These are phyloP conservation scores for Agonopterix arenella DNA, from an alignment of 2,888 invertebrate species.

Conservation along the genomic window DNA sequence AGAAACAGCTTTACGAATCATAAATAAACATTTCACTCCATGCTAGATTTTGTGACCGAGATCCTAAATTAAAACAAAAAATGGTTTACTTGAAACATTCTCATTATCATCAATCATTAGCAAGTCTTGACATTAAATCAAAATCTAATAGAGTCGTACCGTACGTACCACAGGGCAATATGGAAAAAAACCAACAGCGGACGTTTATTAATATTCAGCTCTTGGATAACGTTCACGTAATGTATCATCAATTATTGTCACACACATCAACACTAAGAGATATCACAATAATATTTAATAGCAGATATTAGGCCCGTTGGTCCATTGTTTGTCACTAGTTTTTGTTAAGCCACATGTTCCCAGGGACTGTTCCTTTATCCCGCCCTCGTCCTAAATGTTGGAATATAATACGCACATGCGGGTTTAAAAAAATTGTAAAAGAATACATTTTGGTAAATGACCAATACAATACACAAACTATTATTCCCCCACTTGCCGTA, in stretches of 20 bases:
- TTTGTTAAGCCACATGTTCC: conserved; percentile 52
- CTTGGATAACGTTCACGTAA: not conserved
- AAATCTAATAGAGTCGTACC: too few relatives aligned
- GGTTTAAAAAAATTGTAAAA: conserved; percentile 26
- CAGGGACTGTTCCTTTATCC: conserved; percentile 36
- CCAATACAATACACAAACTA: too few relatives aligned
- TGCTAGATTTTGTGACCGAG: too few relatives aligned
- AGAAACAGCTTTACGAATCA: too few relatives aligned
- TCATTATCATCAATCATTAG: too few relatives aligned
- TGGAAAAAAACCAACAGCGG: conserved; percentile 1
- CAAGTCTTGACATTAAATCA: too few relatives aligned
- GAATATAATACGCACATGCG: conserved; percentile 50
- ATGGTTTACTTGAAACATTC: too few relatives aligned
- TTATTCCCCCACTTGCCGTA: too few relatives aligned
- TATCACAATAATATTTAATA: conserved; percentile 1
- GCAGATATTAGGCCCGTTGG: conserved; percentile 14
- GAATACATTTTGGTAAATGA: too few relatives aligned
- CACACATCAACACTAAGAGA: conserved; percentile 19
- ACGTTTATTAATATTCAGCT: not conserved
- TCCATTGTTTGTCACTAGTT: conserved; percentile 39
- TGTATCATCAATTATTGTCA: conserved; percentile 28
- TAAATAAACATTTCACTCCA: too few relatives aligned
- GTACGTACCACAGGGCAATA: not conserved
- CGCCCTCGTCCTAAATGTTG: conserved; percentile 30
- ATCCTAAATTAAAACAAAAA: too few relatives aligned